phyloP scores from a whole-genome alignment of 2,797 vertebrate genomes.

The Zalophus californianus region DNA sequence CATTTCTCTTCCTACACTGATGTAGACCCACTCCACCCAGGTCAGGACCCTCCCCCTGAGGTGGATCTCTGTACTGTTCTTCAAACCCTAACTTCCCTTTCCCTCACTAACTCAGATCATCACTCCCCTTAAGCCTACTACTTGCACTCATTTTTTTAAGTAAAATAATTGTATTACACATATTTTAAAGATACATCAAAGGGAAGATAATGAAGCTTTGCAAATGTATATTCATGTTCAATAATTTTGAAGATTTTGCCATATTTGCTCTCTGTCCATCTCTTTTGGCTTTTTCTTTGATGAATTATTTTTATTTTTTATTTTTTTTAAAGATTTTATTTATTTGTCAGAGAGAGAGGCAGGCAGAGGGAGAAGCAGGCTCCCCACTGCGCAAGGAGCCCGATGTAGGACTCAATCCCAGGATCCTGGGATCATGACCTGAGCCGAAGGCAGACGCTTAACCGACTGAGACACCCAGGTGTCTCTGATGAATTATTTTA shows the following conservation, averaged over 20 bases:
- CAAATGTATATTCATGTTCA: background rate
- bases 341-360: no score
- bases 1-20: background rate
- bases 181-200: slow-evolving; percentile 6
- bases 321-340: no score
- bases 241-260: background rate
- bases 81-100: background rate
- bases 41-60: background rate
- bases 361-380: no score
- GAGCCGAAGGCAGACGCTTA: no score
- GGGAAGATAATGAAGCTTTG: background rate
- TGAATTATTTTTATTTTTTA: background rate
- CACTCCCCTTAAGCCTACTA: background rate
- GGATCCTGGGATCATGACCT: no score
- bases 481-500: background rate
- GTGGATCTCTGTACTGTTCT: background rate
- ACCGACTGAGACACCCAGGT: no score
- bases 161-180: background rate
- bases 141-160: background rate
- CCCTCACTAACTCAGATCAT: background rate
- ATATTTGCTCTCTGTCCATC: background rate
- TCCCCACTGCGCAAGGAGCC: no score
- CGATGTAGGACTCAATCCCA: no score
- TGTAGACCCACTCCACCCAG: background rate
- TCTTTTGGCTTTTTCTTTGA: background rate